These are phyloP conservation scores for Tapirus indicus DNA, from an alignment of 2,797 vertebrate genomes.

Conservation along the genomic window DNA sequence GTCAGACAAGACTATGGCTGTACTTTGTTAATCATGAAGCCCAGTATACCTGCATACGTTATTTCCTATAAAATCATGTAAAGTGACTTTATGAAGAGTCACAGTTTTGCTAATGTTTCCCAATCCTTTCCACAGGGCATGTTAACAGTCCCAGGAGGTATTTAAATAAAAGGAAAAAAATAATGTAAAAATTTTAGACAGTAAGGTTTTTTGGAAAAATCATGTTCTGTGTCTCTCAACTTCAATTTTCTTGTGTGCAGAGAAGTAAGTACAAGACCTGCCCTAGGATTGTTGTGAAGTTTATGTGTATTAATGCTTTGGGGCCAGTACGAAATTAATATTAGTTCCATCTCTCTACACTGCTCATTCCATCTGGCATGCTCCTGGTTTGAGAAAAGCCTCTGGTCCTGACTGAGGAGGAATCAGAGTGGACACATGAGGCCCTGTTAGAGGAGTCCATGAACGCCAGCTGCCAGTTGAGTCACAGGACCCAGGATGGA, in stretches of 20 bases:
- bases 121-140: background rate
- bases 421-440: rapidly evolving
- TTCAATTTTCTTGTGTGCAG: background rate
- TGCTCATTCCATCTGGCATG: background rate
- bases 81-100: background rate
- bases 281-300: background rate
- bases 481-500: background rate
- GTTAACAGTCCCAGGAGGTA: background rate
- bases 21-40: background rate
- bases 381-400: background rate
- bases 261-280: background rate
- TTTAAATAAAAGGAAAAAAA: background rate
- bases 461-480: background rate
- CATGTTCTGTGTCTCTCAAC: background rate
- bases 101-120: background rate
- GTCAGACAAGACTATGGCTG: background rate
- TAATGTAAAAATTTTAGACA: background rate
- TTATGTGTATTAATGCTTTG: background rate
- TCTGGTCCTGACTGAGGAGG: background rate
- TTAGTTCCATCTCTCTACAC: background rate
- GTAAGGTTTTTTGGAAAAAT: background rate
- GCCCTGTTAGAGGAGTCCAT: background rate
- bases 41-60: background rate
- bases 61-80: background rate
- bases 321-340: background rate